These are phyloP conservation scores for Luidia sarsii DNA, from an alignment of 53 echinoderm and acorn worm species.

Conservation along the genomic window DNA sequence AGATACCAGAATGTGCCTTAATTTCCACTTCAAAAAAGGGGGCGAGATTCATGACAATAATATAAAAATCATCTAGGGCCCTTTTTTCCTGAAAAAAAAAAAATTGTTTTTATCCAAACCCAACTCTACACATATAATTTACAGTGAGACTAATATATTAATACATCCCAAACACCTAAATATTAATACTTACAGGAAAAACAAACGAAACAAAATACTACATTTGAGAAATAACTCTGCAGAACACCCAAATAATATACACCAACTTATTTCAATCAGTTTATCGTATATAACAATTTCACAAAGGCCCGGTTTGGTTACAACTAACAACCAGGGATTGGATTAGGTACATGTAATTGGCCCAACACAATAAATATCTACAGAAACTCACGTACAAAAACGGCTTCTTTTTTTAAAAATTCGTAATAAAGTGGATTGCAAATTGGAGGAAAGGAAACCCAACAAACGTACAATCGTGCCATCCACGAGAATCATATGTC, in stretches of 20 bases:
- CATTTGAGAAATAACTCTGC: slow-evolving; percentile 3
- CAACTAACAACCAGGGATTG: background rate
- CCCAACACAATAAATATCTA: slow-evolving; percentile 13
- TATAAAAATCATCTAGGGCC: too few relatives aligned
- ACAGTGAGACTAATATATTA: slow-evolving; percentile 40
- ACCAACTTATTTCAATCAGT: slow-evolving; percentile 28
- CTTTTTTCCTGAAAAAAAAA: background rate
- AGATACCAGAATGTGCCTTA: too few relatives aligned
- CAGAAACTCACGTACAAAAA: too few relatives aligned
- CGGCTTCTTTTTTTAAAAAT: too few relatives aligned
- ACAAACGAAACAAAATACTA: too few relatives aligned
- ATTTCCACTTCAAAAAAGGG: too few relatives aligned
- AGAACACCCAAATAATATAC: background rate
- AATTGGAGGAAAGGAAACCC: too few relatives aligned
- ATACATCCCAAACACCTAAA: slow-evolving; percentile 48
- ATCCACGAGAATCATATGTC: too few relatives aligned
- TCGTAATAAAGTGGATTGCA: too few relatives aligned
- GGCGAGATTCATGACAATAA: too few relatives aligned
- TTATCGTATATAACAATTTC: slow-evolving; percentile 1
- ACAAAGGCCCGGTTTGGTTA: background rate
- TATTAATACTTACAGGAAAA: slow-evolving; percentile 45
- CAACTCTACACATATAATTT: slow-evolving; percentile 42
- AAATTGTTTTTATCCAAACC: slow-evolving; percentile 7
- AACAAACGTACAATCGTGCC: too few relatives aligned
- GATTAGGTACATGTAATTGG: background rate